phyloP scores from a whole-genome alignment of 2,888 invertebrate genomes.

The Cantharis flavilabris region DNA sequence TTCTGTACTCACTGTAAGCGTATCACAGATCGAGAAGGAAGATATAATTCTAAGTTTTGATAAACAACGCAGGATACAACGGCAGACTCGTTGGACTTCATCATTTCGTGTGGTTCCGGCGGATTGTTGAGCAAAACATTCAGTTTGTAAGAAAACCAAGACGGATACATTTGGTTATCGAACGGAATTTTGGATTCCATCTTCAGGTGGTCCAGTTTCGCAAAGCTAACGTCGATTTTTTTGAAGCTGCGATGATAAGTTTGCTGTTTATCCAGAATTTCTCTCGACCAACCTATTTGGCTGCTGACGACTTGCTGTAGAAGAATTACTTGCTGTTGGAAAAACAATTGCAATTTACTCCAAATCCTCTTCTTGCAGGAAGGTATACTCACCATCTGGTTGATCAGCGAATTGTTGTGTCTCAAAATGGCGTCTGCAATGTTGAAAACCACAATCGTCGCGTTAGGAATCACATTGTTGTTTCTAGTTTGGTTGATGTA shows the following conservation, averaged over 20 bases:
- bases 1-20: slow-evolving; percentile 61
- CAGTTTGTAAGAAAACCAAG: slow-evolving; percentile 38
- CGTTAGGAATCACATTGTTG: slow-evolving; percentile 57
- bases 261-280: slow-evolving; percentile 27
- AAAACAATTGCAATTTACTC: background rate
- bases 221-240: slow-evolving; percentile 36
- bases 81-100: slow-evolving; percentile 24
- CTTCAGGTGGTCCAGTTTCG: background rate
- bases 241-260: slow-evolving; percentile 34
- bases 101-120: background rate
- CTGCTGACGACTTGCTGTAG: slow-evolving; percentile 37
- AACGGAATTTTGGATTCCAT: slow-evolving; percentile 7
- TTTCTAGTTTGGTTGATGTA: slow-evolving; percentile 58
- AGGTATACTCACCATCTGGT: slow-evolving; percentile 67
- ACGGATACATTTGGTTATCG: slow-evolving; percentile 26
- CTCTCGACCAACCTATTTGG: slow-evolving; percentile 22
- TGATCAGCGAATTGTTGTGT: slow-evolving; percentile 69
- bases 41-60: slow-evolving; percentile 64
- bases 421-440: slow-evolving; percentile 70
- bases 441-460: slow-evolving; percentile 62
- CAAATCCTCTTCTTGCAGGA: background rate
- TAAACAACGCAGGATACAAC: slow-evolving; percentile 61
- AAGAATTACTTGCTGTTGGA: slow-evolving; percentile 37
- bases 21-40: slow-evolving; percentile 65
- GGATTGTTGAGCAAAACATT: slow-evolving; percentile 23